Evolutionary conservation across 2,888 invertebrate species (phyloP).

Genomic region (Heliconius cydno): DNA sequence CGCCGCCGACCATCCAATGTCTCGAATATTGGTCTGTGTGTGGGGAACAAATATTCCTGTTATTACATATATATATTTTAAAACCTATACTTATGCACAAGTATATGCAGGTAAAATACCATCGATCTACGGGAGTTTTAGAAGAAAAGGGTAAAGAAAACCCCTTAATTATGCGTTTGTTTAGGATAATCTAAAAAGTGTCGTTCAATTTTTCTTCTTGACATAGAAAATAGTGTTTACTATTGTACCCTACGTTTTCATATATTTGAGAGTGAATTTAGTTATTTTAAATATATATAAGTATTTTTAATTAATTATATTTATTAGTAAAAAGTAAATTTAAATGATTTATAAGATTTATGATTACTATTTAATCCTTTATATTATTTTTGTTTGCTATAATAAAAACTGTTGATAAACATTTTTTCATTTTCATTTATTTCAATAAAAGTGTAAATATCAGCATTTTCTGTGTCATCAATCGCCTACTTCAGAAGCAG

Average conservation of each 20-base stretch:
- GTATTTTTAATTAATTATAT: not conserved
- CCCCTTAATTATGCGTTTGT: not conserved
- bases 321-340: not conserved
- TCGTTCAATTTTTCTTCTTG: constrained; percentile 16
- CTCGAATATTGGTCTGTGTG: not conserved
- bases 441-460: not conserved
- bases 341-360: too few species aligned
- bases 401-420: not conserved
- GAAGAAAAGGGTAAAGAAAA: not conserved
- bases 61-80: not conserved
- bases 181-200: constrained; percentile 30
- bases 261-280: not conserved
- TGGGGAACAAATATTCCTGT: not conserved
- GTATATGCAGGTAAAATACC: not conserved
- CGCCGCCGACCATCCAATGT: not conserved
- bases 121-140: not conserved
- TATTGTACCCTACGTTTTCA: not conserved
- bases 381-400: too few species aligned
- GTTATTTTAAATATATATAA: not conserved
- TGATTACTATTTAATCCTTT: too few species aligned
- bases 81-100: not conserved
- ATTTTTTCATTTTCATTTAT: not conserved
- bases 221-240: constrained; percentile 4
- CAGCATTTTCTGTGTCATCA: not conserved
- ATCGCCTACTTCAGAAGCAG: constrained; percentile 2